These are phyloP conservation scores for Choreutis nemorana DNA, from an alignment of 2,888 invertebrate species.

Conservation along the genomic window DNA sequence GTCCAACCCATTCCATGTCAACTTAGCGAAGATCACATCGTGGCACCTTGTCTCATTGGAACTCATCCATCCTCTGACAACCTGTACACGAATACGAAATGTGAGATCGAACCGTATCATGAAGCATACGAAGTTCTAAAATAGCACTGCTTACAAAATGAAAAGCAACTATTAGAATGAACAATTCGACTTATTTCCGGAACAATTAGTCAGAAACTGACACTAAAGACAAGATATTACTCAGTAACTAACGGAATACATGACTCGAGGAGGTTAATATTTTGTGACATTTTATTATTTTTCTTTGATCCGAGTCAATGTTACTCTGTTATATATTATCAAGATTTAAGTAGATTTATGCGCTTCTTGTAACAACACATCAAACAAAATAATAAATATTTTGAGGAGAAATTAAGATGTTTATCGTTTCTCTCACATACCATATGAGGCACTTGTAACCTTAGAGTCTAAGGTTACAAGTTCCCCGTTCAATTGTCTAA, in stretches of 20 bases:
- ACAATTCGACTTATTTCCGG: slow-evolving; percentile 30
- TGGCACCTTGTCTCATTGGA: not conserved
- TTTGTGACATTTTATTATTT: slow-evolving; percentile 47
- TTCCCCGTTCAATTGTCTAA: no score
- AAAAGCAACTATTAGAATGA: slow-evolving; percentile 2
- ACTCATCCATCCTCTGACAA: no score
- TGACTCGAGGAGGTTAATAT: slow-evolving; percentile 45
- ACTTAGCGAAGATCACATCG: slow-evolving; percentile 6
- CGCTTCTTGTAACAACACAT: slow-evolving; percentile 27
- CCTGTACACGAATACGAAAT: no score
- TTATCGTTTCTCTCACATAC: slow-evolving; percentile 25
- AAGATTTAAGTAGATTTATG: slow-evolving; percentile 41
- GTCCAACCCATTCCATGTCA: slow-evolving; percentile 7
- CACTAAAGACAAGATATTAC: slow-evolving; percentile 35
- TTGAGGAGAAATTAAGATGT: slow-evolving; percentile 30
- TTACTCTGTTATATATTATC: slow-evolving; percentile 32
- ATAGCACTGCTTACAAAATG: no score
- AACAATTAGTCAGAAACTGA: slow-evolving; percentile 37
- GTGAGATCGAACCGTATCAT: no score
- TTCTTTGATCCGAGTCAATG: slow-evolving; percentile 51
- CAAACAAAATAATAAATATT: slow-evolving; percentile 43
- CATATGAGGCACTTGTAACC: no score
- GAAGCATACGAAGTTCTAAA: no score
- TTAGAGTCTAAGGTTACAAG: no score
- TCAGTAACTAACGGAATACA: slow-evolving; percentile 40